A percentile compares a stretch with the other conserved stretches of the same genome.
Evolutionary conservation across 2,113 vertebrate species (phyloP).

Genomic region (Pontoporia blainvillei): DNA sequence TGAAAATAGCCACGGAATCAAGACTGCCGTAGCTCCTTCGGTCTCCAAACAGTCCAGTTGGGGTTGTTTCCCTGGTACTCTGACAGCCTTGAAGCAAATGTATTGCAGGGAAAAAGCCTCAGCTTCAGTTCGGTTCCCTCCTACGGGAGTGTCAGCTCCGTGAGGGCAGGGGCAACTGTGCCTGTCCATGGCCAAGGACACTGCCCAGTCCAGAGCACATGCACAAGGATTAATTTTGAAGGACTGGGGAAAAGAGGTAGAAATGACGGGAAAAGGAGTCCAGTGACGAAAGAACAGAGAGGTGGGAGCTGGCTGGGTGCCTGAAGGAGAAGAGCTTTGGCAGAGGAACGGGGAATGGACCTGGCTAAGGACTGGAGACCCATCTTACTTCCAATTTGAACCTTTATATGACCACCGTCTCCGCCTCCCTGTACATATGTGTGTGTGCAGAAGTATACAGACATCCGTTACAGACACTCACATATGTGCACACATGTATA

Average conservation of each 20-base stretch:
- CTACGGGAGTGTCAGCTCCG: neutral
- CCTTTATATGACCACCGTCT: neutral
- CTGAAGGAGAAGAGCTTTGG: neutral
- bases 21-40: neutral
- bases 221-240: neutral
- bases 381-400: accelerated
- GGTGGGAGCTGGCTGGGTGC: neutral
- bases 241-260: neutral
- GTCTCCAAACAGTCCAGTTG: neutral
- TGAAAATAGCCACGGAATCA: neutral
- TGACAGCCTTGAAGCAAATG: neutral
- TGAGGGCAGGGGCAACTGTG: accelerated
- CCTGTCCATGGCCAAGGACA: too few species aligned
- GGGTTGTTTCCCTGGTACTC: neutral
- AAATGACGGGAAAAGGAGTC: neutral
- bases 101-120: neutral
- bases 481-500: too few species aligned
- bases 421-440: accelerated
- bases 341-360: accelerated
- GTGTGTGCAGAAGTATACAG: neutral
- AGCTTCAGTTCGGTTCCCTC: neutral
- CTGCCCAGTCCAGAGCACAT: accelerated
- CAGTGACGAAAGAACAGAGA: neutral
- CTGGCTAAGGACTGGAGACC: neutral
- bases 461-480: neutral